phyloP scores from a whole-genome alignment of 2,888 invertebrate species.

The Sisyra nigra region DNA sequence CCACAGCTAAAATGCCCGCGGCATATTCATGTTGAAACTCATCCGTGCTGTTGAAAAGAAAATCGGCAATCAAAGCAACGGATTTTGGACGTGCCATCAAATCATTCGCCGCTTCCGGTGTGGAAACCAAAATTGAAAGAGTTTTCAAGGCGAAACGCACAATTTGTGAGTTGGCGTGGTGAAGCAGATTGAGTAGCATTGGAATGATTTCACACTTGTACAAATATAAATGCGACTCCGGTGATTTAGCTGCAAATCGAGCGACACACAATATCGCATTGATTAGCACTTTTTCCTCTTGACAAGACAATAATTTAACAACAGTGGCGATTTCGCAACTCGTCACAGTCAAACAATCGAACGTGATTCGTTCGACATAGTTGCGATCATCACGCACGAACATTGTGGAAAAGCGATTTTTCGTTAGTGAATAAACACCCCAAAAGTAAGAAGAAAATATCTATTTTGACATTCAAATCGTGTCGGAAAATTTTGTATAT shows the following conservation, averaged over 20 bases:
- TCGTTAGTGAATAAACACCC: no score
- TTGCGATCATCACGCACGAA: not conserved
- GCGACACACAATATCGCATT: not conserved
- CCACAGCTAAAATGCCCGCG: not conserved
- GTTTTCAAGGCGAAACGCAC: conserved; percentile 1
- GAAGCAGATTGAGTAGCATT: not conserved
- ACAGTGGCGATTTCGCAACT: conserved; percentile 1
- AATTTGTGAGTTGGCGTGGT: not conserved
- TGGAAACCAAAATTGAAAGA: not conserved
- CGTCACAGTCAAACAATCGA: not conserved
- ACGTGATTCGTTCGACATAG: not conserved
- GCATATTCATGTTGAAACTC: conserved; percentile 4
- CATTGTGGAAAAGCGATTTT: no score
- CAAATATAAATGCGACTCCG: not conserved
- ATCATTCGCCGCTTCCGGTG: not conserved
- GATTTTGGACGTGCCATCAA: not conserved
- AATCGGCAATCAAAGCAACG: not conserved
- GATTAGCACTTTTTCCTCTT: not conserved
- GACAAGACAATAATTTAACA: conserved; percentile 2
- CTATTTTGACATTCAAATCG: no score
- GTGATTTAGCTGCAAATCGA: conserved; percentile 1
- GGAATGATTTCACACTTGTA: not conserved
- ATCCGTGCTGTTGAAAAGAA: not conserved
- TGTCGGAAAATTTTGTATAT: no score
- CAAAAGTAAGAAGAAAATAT: no score